Evolutionary conservation across 2,888 invertebrate genomes (phyloP), one percentile per base, ranked within the genome.

Genomic region (Philereme transversata): DNA sequence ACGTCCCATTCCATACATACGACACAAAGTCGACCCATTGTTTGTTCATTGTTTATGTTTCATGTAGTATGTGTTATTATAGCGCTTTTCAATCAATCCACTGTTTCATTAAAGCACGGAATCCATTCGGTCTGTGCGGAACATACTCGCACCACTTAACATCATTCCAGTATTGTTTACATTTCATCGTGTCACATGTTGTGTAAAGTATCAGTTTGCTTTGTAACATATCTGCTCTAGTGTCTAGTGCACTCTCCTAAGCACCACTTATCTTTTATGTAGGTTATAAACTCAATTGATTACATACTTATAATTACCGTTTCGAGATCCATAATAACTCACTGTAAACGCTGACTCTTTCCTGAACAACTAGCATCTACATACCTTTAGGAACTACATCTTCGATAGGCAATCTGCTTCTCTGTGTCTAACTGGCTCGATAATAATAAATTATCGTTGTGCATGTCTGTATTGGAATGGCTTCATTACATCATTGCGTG

Each of bases 401-500:
- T 65, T 74, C 65, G 70, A 68, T 75, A 76, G 78, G 74, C 77
- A 79, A 69, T 72, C 74, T 61, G 85, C 86, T 86, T 84, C 51
- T 80, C 79, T 85, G 81, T 87, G 79, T 86, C 81, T 86, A 86
- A 86, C 83, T 79, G 79, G 78, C 77, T 83, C 81, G 81, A 82
- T 80, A 77, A 72, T 78, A 75, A 76, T 74, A 74, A 57, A 76
- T 79, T 78, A 83, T 83, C 82, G 85, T 88, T 80, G 79, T 90
- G 91, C 91, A 91, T 91, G 91, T 88, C 82, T 87, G 87, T 90
- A 88, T 81, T 83, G 91, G 92, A 91, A 92, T 91, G 92, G 91
- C 91, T 91, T 91, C 90, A 91, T 87, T 90, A 91, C 91, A 92
- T 92, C 91, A 92, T 91, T 90, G 91, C 91, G 91, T 92, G 90